These are phyloP conservation scores for Trypoxylus dichotomus DNA, from an alignment of 1,140 invertebrate species.

Conservation along the genomic window DNA sequence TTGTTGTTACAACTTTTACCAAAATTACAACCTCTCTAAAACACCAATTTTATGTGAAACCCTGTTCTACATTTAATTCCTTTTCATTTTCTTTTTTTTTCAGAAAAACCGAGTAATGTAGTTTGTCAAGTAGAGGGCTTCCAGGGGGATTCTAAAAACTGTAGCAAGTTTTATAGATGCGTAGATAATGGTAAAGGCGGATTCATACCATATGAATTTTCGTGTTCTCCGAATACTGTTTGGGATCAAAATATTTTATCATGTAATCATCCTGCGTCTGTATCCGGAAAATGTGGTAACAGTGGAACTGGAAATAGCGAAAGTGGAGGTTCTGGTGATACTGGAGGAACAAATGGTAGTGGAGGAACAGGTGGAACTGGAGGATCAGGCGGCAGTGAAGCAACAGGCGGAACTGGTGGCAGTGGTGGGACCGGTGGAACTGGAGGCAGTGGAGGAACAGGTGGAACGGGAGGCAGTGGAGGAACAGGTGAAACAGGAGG, in stretches of 20 bases:
- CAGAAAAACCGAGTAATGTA: neutral
- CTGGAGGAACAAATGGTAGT: neutral
- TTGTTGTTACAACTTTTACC: too few relatives aligned
- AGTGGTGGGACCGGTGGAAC: conserved; percentile 33
- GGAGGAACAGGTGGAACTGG: neutral
- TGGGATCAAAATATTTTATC: conserved; percentile 60
- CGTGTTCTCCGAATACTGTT: conserved; percentile 66
- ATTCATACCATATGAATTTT: conserved; percentile 62
- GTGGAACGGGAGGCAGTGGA: conserved; percentile 39
- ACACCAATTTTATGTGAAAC: too few relatives aligned
- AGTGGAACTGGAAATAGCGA: neutral
- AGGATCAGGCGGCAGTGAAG: conserved; percentile 6
- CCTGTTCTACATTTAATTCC: too few relatives aligned
- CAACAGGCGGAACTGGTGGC: conserved; percentile 30
- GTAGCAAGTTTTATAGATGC: conserved; percentile 28
- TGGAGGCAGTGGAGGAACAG: conserved; percentile 43
- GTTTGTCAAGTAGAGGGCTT: conserved; percentile 1
- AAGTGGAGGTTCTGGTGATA: too few relatives aligned
- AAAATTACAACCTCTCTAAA: too few relatives aligned
- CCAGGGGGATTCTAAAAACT: neutral
- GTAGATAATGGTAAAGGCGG: conserved; percentile 36
- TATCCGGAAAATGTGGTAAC: conserved; percentile 37
- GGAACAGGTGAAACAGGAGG: conserved; percentile 31
- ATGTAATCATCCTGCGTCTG: conserved; percentile 64
- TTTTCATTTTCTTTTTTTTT: too few relatives aligned